Evolutionary conservation across 35 echinoderm and acorn worm genomes (phyloP), one percentile per base, ranked within the genome.

Genomic region (Diadema setosum): DNA sequence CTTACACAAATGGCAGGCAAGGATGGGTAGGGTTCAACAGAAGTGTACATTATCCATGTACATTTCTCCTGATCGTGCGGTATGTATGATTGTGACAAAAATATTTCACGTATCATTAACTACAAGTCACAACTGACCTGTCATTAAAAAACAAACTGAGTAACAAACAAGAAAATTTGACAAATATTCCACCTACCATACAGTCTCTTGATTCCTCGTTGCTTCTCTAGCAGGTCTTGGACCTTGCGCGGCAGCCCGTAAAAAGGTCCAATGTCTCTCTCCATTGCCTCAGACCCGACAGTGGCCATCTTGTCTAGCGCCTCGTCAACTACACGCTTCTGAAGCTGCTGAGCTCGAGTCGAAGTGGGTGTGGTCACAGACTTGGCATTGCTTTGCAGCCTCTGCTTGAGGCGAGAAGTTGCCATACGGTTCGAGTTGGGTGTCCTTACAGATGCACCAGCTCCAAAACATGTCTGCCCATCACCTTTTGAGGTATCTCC

Each of bases 121-220:
- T n/a, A n/a, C n/a, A n/a, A n/a, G n/a, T n/a, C n/a, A n/a, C n/a
- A n/a, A n/a, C n/a, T n/a, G n/a, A n/a, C n/a, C n/a, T n/a, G n/a
- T n/a, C n/a, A n/a, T n/a, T n/a, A n/a, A n/a, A n/a, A n/a, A n/a
- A n/a, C n/a, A n/a, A n/a, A n/a, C n/a, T n/a, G n/a, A n/a, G n/a
- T n/a, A n/a, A n/a, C n/a, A n/a, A n/a, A n/a, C n/a, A n/a, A n/a
- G n/a, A n/a, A n/a, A n/a, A n/a, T n/a, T n/a, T n/a, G n/a, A n/a
- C n/a, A n/a, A n/a, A n/a, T n/a, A n/a, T n/a, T n/a, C n/a, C 35
- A 58, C 87, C 86, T 82, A 93, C 94, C 94, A 70, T 97, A 97
- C 17, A 97, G 60, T 20, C 82, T 16, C 35, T 84, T 42, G 49
- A 97, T 97, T 17, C 94, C 94, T 56, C 90, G 80, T 18, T 93